Evolutionary conservation across 2,113 vertebrate genomes (phyloP).

Genomic region (Perca fluviatilis): DNA sequence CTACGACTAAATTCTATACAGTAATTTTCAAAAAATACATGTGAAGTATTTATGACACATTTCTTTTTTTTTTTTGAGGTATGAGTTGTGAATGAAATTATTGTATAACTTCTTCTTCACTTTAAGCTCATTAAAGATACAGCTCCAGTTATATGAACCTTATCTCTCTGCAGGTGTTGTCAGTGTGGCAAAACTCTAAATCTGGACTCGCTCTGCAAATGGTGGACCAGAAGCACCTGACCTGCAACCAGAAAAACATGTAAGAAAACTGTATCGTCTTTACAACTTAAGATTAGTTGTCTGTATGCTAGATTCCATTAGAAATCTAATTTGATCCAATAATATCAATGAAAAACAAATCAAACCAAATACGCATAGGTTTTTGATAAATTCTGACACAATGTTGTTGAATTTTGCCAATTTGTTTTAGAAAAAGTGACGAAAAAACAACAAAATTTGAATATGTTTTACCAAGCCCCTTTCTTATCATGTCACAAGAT

Average conservation of each 20-base stretch:
- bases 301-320: not conserved
- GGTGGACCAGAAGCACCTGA: slow-evolving; percentile 88
- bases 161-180: slow-evolving; percentile 87
- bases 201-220: slow-evolving; percentile 86
- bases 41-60: too few species aligned
- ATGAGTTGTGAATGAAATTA: too few species aligned
- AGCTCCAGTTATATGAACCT: not conserved
- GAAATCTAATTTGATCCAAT: not conserved
- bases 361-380: not conserved
- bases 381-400: not conserved
- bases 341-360: too few species aligned
- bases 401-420: not conserved
- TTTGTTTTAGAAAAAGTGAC: not conserved
- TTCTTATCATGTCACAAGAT: not conserved
- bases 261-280: slow-evolving; percentile 73
- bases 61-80: too few species aligned
- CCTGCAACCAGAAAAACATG: slow-evolving; percentile 89
- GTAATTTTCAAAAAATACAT: too few species aligned
- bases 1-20: not conserved
- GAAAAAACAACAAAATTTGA: not conserved
- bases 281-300: not conserved
- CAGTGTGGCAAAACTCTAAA: slow-evolving; percentile 85
- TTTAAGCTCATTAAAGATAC: not conserved
- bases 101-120: not conserved
- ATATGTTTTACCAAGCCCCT: not conserved